Conservation (phyloP, 1,140 invertebrate genomes). For the Tribolium castaneum region DNA sequence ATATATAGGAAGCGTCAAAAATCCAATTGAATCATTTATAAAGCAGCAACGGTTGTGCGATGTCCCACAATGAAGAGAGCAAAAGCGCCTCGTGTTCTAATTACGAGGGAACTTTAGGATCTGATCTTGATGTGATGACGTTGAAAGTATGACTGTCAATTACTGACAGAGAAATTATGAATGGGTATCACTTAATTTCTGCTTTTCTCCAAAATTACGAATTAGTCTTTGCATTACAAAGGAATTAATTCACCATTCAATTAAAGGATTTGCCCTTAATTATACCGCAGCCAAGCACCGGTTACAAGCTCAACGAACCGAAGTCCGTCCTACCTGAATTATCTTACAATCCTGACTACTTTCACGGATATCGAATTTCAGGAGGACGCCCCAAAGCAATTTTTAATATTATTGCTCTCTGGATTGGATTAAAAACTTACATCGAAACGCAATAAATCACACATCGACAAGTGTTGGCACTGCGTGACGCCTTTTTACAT, state of each 20-base stretch:
- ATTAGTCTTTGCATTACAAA: slow-evolving; percentile 39
- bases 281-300: slow-evolving; percentile 36
- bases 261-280: slow-evolving; percentile 43
- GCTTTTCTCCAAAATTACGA: slow-evolving; percentile 29
- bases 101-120: neutral
- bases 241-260: slow-evolving; percentile 41
- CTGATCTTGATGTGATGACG: slow-evolving; percentile 18
- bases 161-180: slow-evolving; percentile 31
- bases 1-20: slow-evolving; percentile 38
- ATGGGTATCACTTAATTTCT: slow-evolving; percentile 36
- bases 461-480: slow-evolving; percentile 27
- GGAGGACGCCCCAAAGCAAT: neutral
- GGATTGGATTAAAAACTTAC: neutral
- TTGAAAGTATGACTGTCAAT: slow-evolving; percentile 28
- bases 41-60: slow-evolving; percentile 26
- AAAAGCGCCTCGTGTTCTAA: slow-evolving; percentile 11
- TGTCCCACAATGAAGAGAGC: slow-evolving; percentile 27
- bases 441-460: slow-evolving; percentile 35
- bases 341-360: slow-evolving; percentile 28
- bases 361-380: slow-evolving; percentile 4
- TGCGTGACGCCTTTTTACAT: slow-evolving; percentile 32
- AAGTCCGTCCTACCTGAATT: slow-evolving; percentile 37
- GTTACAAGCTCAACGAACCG: slow-evolving; percentile 38
- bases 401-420: slow-evolving; percentile 7
- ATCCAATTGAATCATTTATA: slow-evolving; percentile 43